These are phyloP conservation scores for Hiodon tergisus DNA, from an alignment of 2,113 vertebrate genomes.

Conservation along the genomic window DNA sequence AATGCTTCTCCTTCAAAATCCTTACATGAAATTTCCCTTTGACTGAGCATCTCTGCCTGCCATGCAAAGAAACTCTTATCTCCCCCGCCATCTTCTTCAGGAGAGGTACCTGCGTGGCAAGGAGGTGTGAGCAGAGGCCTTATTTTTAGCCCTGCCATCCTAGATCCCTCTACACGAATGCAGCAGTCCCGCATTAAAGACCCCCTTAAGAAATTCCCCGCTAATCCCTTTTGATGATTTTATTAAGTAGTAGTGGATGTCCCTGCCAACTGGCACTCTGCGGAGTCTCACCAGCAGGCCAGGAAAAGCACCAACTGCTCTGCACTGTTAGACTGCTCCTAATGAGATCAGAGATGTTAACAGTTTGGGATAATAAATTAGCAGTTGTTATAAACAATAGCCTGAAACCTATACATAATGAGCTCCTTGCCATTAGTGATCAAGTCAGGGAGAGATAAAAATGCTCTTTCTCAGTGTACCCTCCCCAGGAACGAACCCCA, in stretches of 20 bases:
- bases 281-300: slow-evolving; percentile 47
- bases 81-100: background rate
- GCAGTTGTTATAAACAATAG: slow-evolving; percentile 60
- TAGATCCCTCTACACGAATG: slow-evolving; percentile 37
- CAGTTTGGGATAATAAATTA: slow-evolving; percentile 68
- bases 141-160: slow-evolving; percentile 27
- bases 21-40: too few species aligned
- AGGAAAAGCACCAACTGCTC: slow-evolving; percentile 56
- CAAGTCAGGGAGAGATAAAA: slow-evolving; percentile 56
- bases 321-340: slow-evolving; percentile 42
- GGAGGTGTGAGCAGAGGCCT: background rate
- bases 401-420: slow-evolving; percentile 64
- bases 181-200: slow-evolving; percentile 49
- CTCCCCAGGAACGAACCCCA: slow-evolving; percentile 47
- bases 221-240: slow-evolving; percentile 76
- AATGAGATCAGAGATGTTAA: slow-evolving; percentile 57
- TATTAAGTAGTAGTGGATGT: slow-evolving; percentile 65
- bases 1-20: background rate
- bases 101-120: slow-evolving; percentile 9
- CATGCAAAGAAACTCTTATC: too few species aligned
- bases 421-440: slow-evolving; percentile 62
- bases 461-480: background rate
- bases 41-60: slow-evolving; percentile 1
- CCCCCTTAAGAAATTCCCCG: slow-evolving; percentile 59
- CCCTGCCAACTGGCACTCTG: slow-evolving; percentile 63